Percentiles rank a stretch among this genome's conserved stretches.
phyloP scores from a whole-genome alignment of 2,797 vertebrate species.

The Erpetoichthys calabaricus region DNA sequence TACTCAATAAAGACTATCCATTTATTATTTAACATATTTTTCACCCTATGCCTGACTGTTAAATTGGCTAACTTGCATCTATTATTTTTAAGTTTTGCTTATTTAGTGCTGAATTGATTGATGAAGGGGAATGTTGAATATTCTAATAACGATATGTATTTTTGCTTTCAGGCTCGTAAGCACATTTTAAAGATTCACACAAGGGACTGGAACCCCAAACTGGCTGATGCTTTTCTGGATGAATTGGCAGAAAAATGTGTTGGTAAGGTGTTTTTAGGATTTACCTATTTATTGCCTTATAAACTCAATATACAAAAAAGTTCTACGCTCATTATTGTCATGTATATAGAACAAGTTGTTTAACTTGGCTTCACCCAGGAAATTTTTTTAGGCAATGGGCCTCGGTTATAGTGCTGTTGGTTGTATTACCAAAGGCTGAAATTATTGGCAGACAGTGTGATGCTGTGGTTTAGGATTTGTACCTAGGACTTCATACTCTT shows the following conservation, averaged over 20 bases:
- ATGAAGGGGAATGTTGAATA: no score
- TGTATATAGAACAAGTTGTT: neutral
- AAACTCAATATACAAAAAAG: neutral
- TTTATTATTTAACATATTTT: no score
- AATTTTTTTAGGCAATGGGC: neutral
- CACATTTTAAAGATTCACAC: slow-evolving; percentile 98
- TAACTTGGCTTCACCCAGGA: neutral
- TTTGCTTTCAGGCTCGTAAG: slow-evolving; percentile 75
- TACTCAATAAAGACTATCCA: no score
- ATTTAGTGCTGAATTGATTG: no score
- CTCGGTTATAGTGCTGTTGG: no score
- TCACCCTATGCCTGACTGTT: no score
- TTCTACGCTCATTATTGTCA: neutral
- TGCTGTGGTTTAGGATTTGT: no score
- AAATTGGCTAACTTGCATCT: no score
- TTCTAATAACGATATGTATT: neutral
- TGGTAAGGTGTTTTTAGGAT: slow-evolving; percentile 47
- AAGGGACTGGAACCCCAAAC: slow-evolving; percentile 88
- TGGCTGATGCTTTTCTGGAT: slow-evolving; percentile 81
- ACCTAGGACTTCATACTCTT: no score
- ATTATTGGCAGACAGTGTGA: no score
- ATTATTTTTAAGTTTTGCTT: no score
- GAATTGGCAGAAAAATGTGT: slow-evolving; percentile 97
- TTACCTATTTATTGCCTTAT: neutral
- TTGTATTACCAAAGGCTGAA: no score